A percentile compares a stretch with the other conserved stretches of the same genome.
Conservation (phyloP, 92 coral and sea anemone species). For the Actinernus sp. region DNA sequence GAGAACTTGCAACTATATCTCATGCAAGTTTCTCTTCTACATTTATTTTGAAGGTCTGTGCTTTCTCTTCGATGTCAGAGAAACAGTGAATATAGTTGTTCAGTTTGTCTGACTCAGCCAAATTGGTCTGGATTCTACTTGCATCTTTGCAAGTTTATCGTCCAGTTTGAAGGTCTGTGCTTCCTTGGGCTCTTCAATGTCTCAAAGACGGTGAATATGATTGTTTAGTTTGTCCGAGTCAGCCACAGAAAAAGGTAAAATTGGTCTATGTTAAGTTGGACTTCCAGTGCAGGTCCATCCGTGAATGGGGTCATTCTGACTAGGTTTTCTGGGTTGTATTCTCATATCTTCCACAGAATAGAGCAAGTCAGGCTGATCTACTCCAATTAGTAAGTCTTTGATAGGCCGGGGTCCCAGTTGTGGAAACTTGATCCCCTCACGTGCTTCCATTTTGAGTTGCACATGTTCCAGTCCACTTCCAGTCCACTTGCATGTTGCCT, state of each 20-base stretch:
- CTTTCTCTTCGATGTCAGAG: no score
- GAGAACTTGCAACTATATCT: no score
- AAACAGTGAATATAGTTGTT: no score
- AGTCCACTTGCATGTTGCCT: constrained; percentile 66
- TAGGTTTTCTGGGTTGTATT: constrained; percentile 52
- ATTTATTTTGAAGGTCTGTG: no score
- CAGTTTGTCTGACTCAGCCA: no score
- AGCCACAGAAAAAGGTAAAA: constrained; percentile 19
- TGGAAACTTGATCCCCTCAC: constrained; percentile 60
- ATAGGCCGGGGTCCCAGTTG: constrained; percentile 31
- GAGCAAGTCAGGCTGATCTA: constrained; percentile 42
- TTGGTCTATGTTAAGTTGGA: constrained; percentile 2
- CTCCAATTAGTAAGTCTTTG: constrained; percentile 55
- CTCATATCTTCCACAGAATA: constrained; percentile 45
- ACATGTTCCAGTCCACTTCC: no score
- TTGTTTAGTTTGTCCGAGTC: constrained; percentile 26
- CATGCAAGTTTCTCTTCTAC: no score
- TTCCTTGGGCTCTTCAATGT: constrained; percentile 31
- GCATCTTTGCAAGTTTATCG: constrained; percentile 26
- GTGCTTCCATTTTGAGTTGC: no score
- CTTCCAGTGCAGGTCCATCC: constrained; percentile 73
- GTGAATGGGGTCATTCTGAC: constrained; percentile 55
- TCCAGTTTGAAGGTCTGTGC: constrained; percentile 20
- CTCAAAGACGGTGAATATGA: constrained; percentile 52
- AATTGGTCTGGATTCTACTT: constrained; percentile 21